Evolutionary conservation across 1,140 invertebrate species (phyloP).

Genomic region (Bombus balteatus): DNA sequence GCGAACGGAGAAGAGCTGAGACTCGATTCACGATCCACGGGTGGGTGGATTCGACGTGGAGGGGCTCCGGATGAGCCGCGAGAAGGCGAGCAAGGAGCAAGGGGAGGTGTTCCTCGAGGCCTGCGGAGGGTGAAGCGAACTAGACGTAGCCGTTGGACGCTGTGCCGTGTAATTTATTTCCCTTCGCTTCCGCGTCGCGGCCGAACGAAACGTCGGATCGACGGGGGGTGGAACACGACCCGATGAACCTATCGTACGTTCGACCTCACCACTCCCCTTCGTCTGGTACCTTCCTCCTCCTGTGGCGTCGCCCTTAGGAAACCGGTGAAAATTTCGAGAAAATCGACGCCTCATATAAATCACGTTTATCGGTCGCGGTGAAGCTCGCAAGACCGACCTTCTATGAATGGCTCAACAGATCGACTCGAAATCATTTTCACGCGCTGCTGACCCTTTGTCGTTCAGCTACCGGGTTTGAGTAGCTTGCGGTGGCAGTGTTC

Average conservation of each 20-base stretch:
- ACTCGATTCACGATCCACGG: conserved; percentile 56
- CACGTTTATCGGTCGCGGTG: conserved; percentile 50
- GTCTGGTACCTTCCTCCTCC: conserved; percentile 37
- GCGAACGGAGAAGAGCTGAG: conserved; percentile 64
- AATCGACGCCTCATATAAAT: conserved; percentile 73
- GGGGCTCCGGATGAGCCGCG: conserved; percentile 60
- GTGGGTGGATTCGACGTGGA: conserved; percentile 53
- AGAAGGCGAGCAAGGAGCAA: conserved; percentile 7
- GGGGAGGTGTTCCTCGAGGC: conserved; percentile 54
- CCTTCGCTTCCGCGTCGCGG: conserved; percentile 79
- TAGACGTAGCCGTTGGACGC: conserved; percentile 73
- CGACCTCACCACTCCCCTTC: conserved; percentile 44
- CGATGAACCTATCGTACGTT: conserved; percentile 67
- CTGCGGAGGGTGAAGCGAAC: conserved; percentile 59
- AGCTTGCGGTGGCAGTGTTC: not conserved
- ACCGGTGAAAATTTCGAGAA: conserved; percentile 80
- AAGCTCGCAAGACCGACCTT: conserved; percentile 43
- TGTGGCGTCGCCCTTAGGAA: conserved; percentile 57
- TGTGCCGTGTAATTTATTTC: conserved; percentile 79
- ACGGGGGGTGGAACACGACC: conserved; percentile 71
- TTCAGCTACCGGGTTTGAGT: not conserved
- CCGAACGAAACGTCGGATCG: conserved; percentile 72
- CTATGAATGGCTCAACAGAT: conserved; percentile 32
- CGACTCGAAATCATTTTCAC: conserved; percentile 49
- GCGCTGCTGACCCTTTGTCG: conserved; percentile 2